Base-by-base conservation (phyloP, 1,140 invertebrate species). In the Parapsyche elsis region DNA sequence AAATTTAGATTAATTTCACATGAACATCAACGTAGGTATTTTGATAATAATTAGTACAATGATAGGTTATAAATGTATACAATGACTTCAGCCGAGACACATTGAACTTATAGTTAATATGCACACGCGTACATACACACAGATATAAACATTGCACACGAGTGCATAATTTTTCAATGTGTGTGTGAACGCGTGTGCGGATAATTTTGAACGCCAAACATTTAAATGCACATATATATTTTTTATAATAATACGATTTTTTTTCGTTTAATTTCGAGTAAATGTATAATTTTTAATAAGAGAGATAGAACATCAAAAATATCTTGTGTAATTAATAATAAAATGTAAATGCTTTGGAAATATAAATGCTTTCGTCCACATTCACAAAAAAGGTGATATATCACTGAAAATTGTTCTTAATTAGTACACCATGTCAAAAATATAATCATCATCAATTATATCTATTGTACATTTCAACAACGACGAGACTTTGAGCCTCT, bases 21-120 rank as follows among this genome's bases (percentile, higher is more conserved):
- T 80, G 77, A 83, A 83, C 79, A 83, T 81, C 81, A 67, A 83
- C 81, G 77, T 76, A 80, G 61, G 75, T 81, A 49, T 46, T 77
- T 71, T 78, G 79, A 71, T 74, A 79, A 75, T 75, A 75, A 64
- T 77, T 73, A 64, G 21, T 77, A 77, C 75, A 77, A 77, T 53
- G 75, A 77, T 45, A 79, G 75, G 64, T 77, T 71, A 73, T 80
- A 82, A 71, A 82, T 85, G 83, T 84, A 81, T 85, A 81, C 78
- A 83, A 83, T 80, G 81, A 79, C 84, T 84, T 84, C 84, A 84
- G 86, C 86, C 87, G 78, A 87, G 85, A 86, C 84, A 87, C 86
- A 86, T 82, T 14, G 84, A 87, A 86, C 84, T 85, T 80, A 82
- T 75, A 78, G 73, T 80, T 59, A 82, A 4, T 75, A 21, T 14